Evolutionary conservation across 2,888 invertebrate species (phyloP).

Genomic region (Melikaiella ostensackeni): DNA sequence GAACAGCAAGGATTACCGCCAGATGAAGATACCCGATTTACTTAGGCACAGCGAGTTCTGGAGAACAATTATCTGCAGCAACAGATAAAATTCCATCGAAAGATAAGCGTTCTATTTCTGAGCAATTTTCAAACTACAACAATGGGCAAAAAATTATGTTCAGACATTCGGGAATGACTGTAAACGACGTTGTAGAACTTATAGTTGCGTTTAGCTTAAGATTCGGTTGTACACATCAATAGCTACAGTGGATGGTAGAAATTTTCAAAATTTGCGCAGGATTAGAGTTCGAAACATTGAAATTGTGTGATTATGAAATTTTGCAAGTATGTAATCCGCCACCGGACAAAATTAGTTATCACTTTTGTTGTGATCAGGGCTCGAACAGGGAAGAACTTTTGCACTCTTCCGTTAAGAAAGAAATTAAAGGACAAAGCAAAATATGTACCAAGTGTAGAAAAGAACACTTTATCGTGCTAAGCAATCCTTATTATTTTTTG

Average conservation of each 20-base stretch:
- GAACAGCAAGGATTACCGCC: too few species aligned
- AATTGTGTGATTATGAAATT: slow-evolving; percentile 40
- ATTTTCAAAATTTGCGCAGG: slow-evolving; percentile 10
- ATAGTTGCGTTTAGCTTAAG: slow-evolving; percentile 36
- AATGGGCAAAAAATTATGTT: slow-evolving; percentile 43
- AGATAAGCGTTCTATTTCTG: too few species aligned
- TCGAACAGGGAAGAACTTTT: neutral
- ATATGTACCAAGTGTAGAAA: neutral
- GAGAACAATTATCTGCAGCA: too few species aligned
- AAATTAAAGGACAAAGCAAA: neutral
- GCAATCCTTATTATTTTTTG: slow-evolving; percentile 4
- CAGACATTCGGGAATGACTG: slow-evolving; percentile 42
- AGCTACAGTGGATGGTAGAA: slow-evolving; percentile 22
- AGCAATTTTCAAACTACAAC: neutral
- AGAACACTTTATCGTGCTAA: neutral
- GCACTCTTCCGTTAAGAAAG: neutral
- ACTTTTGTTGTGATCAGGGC: slow-evolving; percentile 45
- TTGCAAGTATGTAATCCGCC: slow-evolving; percentile 41
- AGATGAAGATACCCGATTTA: too few species aligned
- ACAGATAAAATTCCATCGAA: neutral
- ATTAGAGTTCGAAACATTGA: slow-evolving; percentile 35
- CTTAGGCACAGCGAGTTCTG: too few species aligned
- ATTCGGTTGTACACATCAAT: slow-evolving; percentile 40
- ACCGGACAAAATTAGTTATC: neutral
- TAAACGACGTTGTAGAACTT: slow-evolving; percentile 43